Evolutionary conservation across 2,113 vertebrate genomes (phyloP), one percentile per base, ranked within the genome.

Genomic region (Montifringilla adamsi): DNA sequence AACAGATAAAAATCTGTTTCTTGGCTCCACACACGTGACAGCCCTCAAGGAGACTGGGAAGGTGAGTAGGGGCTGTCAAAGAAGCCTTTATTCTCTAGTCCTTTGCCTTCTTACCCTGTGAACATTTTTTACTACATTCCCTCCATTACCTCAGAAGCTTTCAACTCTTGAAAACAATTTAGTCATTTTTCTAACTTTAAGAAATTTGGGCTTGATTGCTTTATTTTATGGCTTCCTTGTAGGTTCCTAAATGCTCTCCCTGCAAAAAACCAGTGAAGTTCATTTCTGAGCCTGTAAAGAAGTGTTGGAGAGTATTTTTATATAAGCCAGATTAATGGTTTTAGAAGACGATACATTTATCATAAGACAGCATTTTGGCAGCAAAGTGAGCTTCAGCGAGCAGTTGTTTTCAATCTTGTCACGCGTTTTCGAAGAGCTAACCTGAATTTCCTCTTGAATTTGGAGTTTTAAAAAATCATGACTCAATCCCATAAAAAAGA

Each of bases 401-500:
- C 78, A 87, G 86, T 90, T 96, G 89, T 96, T 96, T 97, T 97
- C 93, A 59, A 90, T 96, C 94, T 93, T 94, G 86, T 95, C 93
- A 93, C 0, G 4, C 22, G 1, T 92, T 75, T 84, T 94, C 0
- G 0, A 89, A 90, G 52, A 93, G 50, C 37, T 86, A 96, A 94
- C 89, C 86, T 95, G 90, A 91, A 91, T 91, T 84, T 93, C 89
- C 56, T 84, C 90, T 87, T 86, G 80, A 90, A 94, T 94, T 62
- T 84, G 39, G 67, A 87, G 56, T 89, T 96, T 89, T 64, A 93
- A 56, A 93, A 89, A 96, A 95, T 87, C 44, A 63, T 46, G 66
- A 95, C 62, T 90, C 77, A 92, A 72, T 75, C 20, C 8, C 63
- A 68, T 41, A 33, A 56, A 68, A 70, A 83, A 75, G 37, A 37